These are phyloP conservation scores for Hippoglossus stenolepis DNA, from an alignment of 2,113 vertebrate genomes.

Conservation along the genomic window DNA sequence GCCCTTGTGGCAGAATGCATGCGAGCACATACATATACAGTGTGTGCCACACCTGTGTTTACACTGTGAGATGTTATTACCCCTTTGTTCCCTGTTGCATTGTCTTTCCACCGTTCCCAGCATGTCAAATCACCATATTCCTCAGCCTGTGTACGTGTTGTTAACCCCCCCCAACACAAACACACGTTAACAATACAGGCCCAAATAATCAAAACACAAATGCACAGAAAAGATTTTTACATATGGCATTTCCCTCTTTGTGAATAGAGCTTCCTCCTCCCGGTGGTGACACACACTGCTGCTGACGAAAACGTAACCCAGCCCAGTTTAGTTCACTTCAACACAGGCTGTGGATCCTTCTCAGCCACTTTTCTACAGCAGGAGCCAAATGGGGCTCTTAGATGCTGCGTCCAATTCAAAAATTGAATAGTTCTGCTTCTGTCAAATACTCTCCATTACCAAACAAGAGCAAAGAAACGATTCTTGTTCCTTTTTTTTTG, in stretches of 20 bases:
- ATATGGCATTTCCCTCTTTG: slow-evolving; percentile 38
- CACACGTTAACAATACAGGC: slow-evolving; percentile 13
- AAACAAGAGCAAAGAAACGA: neutral
- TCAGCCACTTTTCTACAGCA: slow-evolving; percentile 17
- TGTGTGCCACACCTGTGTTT: slow-evolving; percentile 31
- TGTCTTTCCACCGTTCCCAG: slow-evolving; percentile 3
- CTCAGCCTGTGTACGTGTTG: slow-evolving; percentile 15
- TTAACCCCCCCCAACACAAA: slow-evolving; percentile 4
- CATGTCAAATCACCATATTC: slow-evolving; percentile 22
- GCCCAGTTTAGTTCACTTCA: slow-evolving; percentile 13
- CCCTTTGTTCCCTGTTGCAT: neutral
- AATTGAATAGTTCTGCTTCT: slow-evolving; percentile 36
- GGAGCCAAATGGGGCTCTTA: slow-evolving; percentile 44
- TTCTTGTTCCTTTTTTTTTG: neutral
- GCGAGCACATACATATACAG: slow-evolving; percentile 23
- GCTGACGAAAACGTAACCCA: slow-evolving; percentile 28
- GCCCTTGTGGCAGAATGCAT: slow-evolving; percentile 15
- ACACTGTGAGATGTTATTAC: slow-evolving; percentile 39
- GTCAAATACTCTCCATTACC: slow-evolving; percentile 31
- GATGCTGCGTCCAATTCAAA: slow-evolving; percentile 21
- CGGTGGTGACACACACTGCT: slow-evolving; percentile 7
- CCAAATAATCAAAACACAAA: slow-evolving; percentile 6
- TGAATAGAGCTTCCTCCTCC: slow-evolving; percentile 32
- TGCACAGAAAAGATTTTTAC: slow-evolving; percentile 3
- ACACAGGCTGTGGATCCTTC: slow-evolving; percentile 10